Percentiles rank a stretch among this genome's conserved stretches.
These are phyloP conservation scores for Magallana ariakensis DNA, from an alignment of 1,140 invertebrate genomes.

Conservation along the genomic window DNA sequence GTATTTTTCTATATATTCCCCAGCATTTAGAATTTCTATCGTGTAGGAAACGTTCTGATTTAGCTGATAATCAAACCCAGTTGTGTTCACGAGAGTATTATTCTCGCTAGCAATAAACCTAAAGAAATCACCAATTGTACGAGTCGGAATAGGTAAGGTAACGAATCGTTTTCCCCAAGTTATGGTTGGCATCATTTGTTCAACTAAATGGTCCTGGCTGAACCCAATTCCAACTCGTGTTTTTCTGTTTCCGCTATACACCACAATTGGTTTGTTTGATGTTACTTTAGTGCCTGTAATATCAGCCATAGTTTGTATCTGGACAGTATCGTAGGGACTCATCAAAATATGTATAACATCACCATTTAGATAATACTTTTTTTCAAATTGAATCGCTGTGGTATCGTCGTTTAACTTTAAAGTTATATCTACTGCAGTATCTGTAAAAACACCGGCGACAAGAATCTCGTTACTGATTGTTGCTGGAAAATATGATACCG, in stretches of 20 bases:
- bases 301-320: constrained; percentile 58
- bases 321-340: constrained; percentile 61
- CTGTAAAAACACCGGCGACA: constrained; percentile 55
- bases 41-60: constrained; percentile 27
- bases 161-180: constrained; percentile 69
- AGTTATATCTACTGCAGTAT: constrained; percentile 48
- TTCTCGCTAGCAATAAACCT: constrained; percentile 62
- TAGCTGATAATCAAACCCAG: not conserved
- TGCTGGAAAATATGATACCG: constrained; percentile 61
- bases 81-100: constrained; percentile 49
- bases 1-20: constrained; percentile 32
- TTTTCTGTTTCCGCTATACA: constrained; percentile 63
- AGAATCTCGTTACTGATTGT: constrained; percentile 47
- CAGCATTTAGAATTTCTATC: constrained; percentile 15
- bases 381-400: constrained; percentile 45
- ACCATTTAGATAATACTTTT: constrained; percentile 56
- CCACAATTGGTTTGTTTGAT: constrained; percentile 60
- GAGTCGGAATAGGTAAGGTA: constrained; percentile 60
- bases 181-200: constrained; percentile 63
- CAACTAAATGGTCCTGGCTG: constrained; percentile 67
- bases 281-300: constrained; percentile 65
- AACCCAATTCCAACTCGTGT: constrained; percentile 48
- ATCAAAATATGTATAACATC: constrained; percentile 51
- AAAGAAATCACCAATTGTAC: constrained; percentile 62
- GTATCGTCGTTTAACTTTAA: not conserved